Evolutionary conservation across 1,140 invertebrate genomes (phyloP).

Genomic region (Aphaenogaster rudis): DNA sequence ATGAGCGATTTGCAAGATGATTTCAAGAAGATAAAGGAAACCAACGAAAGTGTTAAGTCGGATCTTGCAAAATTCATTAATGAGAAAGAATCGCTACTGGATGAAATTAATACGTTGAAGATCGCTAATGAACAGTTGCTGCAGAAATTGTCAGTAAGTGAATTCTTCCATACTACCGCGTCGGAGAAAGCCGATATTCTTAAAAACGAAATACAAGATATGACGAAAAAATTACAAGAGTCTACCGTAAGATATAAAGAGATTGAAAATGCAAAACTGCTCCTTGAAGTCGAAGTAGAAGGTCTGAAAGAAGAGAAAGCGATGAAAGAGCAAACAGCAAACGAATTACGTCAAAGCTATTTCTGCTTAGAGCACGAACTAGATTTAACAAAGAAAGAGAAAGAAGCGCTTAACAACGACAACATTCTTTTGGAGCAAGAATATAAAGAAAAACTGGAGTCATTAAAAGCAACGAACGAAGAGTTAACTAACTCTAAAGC

Average conservation of each 20-base stretch:
- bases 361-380: conserved; percentile 63
- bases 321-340: conserved; percentile 37
- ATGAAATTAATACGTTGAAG: conserved; percentile 50
- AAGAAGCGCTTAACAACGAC: conserved; percentile 55
- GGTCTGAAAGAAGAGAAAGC: conserved; percentile 57
- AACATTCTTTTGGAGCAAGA: conserved; percentile 60
- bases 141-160: conserved; percentile 51
- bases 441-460: conserved; percentile 56
- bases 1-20: conserved; percentile 52
- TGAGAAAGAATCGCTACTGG: conserved; percentile 33
- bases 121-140: conserved; percentile 46
- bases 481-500: conserved; percentile 62
- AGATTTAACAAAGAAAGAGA: conserved; percentile 68
- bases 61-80: conserved; percentile 51
- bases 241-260: conserved; percentile 37
- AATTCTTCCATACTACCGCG: not conserved
- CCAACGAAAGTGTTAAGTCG: not conserved
- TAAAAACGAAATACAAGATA: conserved; percentile 66
- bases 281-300: conserved; percentile 63
- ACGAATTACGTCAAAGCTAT: conserved; percentile 46
- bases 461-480: conserved; percentile 30
- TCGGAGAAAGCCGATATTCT: conserved; percentile 69
- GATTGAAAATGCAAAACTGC: conserved; percentile 51
- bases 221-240: conserved; percentile 70
- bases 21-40: conserved; percentile 60